Conservation (phyloP, 2,888 invertebrate species). For the Entomobrya multifasciata region DNA sequence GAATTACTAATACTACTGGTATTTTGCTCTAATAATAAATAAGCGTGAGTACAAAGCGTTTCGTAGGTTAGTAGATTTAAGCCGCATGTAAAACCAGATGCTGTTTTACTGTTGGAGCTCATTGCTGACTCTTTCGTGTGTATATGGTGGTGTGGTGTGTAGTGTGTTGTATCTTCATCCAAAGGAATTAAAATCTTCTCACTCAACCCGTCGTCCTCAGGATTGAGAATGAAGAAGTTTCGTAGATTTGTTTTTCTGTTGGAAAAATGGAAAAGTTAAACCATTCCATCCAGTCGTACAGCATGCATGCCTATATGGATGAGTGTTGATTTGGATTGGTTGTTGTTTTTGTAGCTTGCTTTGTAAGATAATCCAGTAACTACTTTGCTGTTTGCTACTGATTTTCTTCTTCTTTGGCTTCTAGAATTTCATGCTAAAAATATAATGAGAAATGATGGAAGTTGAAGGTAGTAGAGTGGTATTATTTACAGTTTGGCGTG, state of each 20-base stretch:
- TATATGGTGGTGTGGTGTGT: not conserved
- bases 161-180: conserved; percentile 64
- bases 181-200: conserved; percentile 40
- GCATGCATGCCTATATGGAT: conserved; percentile 14
- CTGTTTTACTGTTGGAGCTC: not conserved
- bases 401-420: not conserved
- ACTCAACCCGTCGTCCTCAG: too few species aligned
- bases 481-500: not conserved
- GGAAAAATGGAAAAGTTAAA: conserved; percentile 26
- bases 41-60: too few species aligned
- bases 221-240: too few species aligned
- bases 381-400: not conserved
- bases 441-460: too few species aligned
- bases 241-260: too few species aligned
- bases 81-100: not conserved
- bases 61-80: too few species aligned
- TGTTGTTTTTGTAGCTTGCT: conserved; percentile 9
- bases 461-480: too few species aligned
- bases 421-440: not conserved
- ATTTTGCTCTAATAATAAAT: conserved; percentile 6
- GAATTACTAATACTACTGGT: not conserved
- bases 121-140: conserved; percentile 11
- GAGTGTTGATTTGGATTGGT: conserved; percentile 23
- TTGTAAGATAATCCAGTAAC: conserved; percentile 21
- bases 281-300: conserved; percentile 17